phyloP scores from a whole-genome alignment of 2,797 vertebrate genomes.

The Rhinogobio ventralis region DNA sequence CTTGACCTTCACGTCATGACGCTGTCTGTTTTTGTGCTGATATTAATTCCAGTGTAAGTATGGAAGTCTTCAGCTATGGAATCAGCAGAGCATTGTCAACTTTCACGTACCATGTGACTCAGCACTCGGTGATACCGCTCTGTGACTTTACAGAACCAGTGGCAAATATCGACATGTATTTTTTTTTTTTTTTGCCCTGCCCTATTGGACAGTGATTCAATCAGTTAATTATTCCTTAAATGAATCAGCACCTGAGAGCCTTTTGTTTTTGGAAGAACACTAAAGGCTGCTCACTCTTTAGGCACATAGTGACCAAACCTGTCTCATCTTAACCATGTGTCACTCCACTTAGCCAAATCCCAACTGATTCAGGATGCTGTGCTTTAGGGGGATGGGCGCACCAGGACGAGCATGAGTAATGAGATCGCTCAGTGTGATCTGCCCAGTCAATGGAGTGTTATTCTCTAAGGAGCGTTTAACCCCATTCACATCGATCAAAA shows the following conservation, averaged over 20 bases:
- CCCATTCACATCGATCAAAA: conserved; percentile 13
- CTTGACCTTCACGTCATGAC: too few relatives aligned
- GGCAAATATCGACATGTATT: background rate
- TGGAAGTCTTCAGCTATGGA: background rate
- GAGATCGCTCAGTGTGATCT: conserved; percentile 13
- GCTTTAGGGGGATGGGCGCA: conserved; percentile 25
- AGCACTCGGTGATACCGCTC: background rate
- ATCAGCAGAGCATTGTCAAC: background rate
- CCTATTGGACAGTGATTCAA: background rate
- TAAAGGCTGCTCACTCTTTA: conserved; percentile 45
- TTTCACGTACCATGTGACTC: background rate
- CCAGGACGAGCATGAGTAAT: conserved; percentile 14
- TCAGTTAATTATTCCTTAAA: background rate
- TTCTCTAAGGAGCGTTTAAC: conserved; percentile 45
- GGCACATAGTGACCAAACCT: conserved; percentile 13
- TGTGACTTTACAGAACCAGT: background rate
- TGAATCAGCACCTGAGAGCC: background rate
- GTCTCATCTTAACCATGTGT: conserved; percentile 4
- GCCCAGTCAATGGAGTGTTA: conserved; percentile 33
- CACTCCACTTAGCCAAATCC: conserved; percentile 44
- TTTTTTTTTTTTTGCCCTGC: background rate
- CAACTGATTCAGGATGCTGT: background rate
- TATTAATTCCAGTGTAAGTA: background rate
- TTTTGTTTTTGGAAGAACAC: conserved; percentile 57
- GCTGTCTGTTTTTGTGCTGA: background rate